phyloP scores from a whole-genome alignment of 2,888 invertebrate species.

The Globia sparganii region DNA sequence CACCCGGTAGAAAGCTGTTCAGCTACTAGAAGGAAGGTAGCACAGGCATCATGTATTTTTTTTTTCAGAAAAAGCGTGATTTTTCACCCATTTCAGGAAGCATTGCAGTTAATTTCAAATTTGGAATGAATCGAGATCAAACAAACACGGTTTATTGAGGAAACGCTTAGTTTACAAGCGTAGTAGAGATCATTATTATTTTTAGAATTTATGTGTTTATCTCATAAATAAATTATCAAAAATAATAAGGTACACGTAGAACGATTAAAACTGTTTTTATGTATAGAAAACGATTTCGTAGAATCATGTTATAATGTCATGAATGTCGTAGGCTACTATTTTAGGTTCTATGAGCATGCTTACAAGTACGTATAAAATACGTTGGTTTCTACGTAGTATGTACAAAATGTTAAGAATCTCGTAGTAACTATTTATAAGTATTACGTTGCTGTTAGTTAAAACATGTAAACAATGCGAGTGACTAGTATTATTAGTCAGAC shows the following conservation, averaged over 20 bases:
- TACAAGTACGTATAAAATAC: constrained; percentile 18
- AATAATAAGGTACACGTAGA: background rate
- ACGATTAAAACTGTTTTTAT: background rate
- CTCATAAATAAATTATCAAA: constrained; percentile 17
- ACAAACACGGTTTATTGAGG: constrained; percentile 13
- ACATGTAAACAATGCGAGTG: constrained; percentile 40
- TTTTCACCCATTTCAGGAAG: background rate
- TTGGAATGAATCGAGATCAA: constrained; percentile 12
- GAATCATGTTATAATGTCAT: constrained; percentile 53
- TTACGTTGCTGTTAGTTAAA: constrained; percentile 42
- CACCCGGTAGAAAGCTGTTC: background rate
- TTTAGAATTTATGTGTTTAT: constrained; percentile 6
- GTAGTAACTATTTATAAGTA: constrained; percentile 54
- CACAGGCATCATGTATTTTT: background rate
- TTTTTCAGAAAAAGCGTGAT: too few relatives aligned
- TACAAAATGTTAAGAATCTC: background rate
- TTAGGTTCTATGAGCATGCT: constrained; percentile 25
- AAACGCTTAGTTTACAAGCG: constrained; percentile 27
- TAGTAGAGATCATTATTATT: constrained; percentile 22
- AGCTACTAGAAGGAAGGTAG: background rate
- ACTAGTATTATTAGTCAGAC: constrained; percentile 28
- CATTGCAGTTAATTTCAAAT: constrained; percentile 2
- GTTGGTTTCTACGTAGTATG: constrained; percentile 21
- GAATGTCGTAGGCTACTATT: constrained; percentile 48
- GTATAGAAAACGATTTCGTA: constrained; percentile 8